Base-by-base conservation (phyloP, 1,140 invertebrate species). In the Hypothenemus hampei region DNA sequence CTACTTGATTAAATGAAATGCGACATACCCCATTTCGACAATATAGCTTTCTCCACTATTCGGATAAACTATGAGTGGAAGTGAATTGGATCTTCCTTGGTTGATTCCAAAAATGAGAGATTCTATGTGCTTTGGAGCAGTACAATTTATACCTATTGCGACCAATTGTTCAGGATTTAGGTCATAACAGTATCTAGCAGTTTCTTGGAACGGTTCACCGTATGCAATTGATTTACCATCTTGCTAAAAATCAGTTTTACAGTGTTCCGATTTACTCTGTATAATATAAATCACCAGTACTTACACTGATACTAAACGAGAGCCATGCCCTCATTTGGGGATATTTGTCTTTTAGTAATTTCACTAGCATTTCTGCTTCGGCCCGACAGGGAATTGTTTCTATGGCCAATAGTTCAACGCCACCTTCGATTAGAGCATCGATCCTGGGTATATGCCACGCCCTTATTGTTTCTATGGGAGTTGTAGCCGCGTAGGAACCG, bases 91-190 rank as follows among this genome's bases (percentile, higher is more conserved):
- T 63, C 74, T 70, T 50, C 73, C 69, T 36, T 75, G 71, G 58
- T 78, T 76, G 59, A 84, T 74, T 11, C 77, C 76, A 50, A 72
- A 72, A 36, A 90, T 65, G 16, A 90, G 73, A 22, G 72, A 58
- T 26, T 72, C 65, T 5, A 85, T 74, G 51, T 75, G 62, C 44
- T 71, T 71, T 2, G 89, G 86, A 43, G 80, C 72, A 1, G 89
- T 77, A 71, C 93, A 97, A 71, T 97, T 97, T 0, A 92, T 80
- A 1, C 93, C 93, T 39, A 95, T 78, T 2, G 83, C 91, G 24
- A 86, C 73, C 24, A 90, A 74, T 69, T 89, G 83, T 13, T 81
- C 73, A 3, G 80, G 78, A 61, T 78, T 80, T 19, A 69, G 68
- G 51, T 77, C 77, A 74, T 81, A 89, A 70, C 82, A 86, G 52